These are phyloP conservation scores for Pentalonia nigronervosa DNA, from an alignment of 1,140 invertebrate genomes.

Conservation along the genomic window DNA sequence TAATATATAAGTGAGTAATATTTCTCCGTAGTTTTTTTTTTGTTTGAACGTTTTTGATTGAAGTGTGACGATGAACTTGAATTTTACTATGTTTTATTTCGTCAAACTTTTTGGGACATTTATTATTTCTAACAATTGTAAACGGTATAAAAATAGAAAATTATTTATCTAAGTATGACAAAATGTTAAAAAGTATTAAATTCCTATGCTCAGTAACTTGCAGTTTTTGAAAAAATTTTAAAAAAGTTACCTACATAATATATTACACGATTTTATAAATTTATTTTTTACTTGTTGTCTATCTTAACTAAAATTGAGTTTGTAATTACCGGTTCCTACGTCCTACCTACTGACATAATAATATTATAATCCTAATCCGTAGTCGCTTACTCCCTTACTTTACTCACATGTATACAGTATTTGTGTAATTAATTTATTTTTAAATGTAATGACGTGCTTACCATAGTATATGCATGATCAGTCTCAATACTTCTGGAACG, in stretches of 20 bases:
- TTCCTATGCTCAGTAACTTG: too few relatives aligned
- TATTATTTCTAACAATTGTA: too few relatives aligned
- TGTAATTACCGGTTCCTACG: too few relatives aligned
- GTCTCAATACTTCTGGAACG: slow-evolving; percentile 59
- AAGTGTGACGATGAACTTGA: too few relatives aligned
- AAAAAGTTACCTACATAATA: too few relatives aligned
- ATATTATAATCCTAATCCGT: not conserved
- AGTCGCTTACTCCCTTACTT: not conserved
- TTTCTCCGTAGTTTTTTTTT: not conserved
- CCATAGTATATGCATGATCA: not conserved
- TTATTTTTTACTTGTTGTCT: not conserved
- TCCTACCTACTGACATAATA: not conserved
- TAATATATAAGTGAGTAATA: too few relatives aligned
- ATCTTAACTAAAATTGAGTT: not conserved
- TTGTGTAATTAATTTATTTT: not conserved
- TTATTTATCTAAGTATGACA: too few relatives aligned
- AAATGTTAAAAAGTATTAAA: too few relatives aligned
- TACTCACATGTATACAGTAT: not conserved
- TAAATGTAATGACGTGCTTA: not conserved
- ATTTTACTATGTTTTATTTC: not conserved
- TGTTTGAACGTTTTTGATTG: not conserved
- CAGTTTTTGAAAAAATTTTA: too few relatives aligned
- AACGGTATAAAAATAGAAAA: too few relatives aligned
- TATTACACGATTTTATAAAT: not conserved
- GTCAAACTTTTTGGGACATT: too few relatives aligned